A percentile compares a stretch with the other conserved stretches of the same genome.
These are phyloP conservation scores for Sardina pilchardus DNA, from an alignment of 2,113 vertebrate species.

Conservation along the genomic window DNA sequence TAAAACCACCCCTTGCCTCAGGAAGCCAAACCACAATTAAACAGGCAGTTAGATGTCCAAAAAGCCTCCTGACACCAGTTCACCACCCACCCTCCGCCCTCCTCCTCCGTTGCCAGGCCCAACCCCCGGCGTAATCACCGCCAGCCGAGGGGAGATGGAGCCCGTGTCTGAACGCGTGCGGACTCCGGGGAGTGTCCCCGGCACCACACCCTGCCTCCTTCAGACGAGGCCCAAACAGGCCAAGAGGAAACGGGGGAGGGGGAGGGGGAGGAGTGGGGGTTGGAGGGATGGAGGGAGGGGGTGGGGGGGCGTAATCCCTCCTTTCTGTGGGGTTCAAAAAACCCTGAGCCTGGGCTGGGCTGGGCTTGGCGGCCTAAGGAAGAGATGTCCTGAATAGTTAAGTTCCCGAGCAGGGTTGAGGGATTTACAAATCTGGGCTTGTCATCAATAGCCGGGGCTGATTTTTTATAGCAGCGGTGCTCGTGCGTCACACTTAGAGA, in stretches of 20 bases:
- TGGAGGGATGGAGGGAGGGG: not conserved
- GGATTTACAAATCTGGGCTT: not conserved
- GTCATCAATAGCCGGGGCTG: not conserved
- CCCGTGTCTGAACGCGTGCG: constrained; percentile 27
- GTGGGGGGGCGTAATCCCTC: not conserved
- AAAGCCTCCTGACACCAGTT: not conserved
- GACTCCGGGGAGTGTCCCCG: constrained; percentile 31
- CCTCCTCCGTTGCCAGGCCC: not conserved
- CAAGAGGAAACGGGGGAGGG: constrained; percentile 24
- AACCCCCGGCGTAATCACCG: not conserved
- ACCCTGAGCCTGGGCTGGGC: not conserved
- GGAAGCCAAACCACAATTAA: constrained; percentile 11
- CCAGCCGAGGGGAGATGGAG: not conserved
- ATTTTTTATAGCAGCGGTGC: not conserved
- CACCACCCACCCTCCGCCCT: not conserved
- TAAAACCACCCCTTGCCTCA: not conserved
- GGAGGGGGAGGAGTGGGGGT: not conserved
- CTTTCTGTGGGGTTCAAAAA: not conserved
- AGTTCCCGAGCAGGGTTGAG: not conserved
- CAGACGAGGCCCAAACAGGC: constrained; percentile 19
- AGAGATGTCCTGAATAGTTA: not conserved
- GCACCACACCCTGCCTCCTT: constrained; percentile 36
- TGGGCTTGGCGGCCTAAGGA: not conserved
- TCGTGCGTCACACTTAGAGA: not conserved
- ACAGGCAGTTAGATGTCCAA: constrained; percentile 5